phyloP scores from a whole-genome alignment of 2,888 invertebrate genomes.

The Stratiomys singularior region DNA sequence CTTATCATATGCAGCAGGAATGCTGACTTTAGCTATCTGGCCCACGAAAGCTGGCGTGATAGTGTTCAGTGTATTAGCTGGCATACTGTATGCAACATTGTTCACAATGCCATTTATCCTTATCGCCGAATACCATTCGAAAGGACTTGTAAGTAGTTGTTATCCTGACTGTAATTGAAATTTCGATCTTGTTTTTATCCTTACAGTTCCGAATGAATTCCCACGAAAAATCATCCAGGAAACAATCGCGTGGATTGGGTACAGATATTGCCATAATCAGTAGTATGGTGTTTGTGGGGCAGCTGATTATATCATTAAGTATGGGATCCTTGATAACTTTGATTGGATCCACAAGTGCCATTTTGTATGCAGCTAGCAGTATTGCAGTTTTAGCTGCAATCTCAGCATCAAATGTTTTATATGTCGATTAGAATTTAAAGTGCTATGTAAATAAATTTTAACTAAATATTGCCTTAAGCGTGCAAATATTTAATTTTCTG shows the following conservation, averaged over 20 bases:
- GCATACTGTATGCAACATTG: constrained; percentile 64
- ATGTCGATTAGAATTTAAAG: constrained; percentile 54
- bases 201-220: constrained; percentile 60
- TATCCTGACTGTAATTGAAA: background rate
- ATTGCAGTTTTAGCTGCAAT: constrained; percentile 63
- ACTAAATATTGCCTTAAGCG: no score
- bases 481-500: no score
- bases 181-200: constrained; percentile 15
- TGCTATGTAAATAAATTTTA: no score
- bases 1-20: constrained; percentile 62
- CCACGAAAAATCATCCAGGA: constrained; percentile 62
- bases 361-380: constrained; percentile 63
- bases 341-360: constrained; percentile 62
- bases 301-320: constrained; percentile 62
- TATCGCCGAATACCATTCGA: constrained; percentile 65
- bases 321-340: constrained; percentile 62
- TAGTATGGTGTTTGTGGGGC: constrained; percentile 65
- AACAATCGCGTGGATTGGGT: constrained; percentile 64
- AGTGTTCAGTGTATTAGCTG: constrained; percentile 64
- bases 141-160: constrained; percentile 62
- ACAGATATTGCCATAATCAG: constrained; percentile 66
- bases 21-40: constrained; percentile 64
- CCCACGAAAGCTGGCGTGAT: constrained; percentile 64
- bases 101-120: constrained; percentile 66
- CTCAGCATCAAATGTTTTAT: constrained; percentile 64